phyloP scores from a whole-genome alignment of 2,888 invertebrate species.

The Germaria angustata region DNA sequence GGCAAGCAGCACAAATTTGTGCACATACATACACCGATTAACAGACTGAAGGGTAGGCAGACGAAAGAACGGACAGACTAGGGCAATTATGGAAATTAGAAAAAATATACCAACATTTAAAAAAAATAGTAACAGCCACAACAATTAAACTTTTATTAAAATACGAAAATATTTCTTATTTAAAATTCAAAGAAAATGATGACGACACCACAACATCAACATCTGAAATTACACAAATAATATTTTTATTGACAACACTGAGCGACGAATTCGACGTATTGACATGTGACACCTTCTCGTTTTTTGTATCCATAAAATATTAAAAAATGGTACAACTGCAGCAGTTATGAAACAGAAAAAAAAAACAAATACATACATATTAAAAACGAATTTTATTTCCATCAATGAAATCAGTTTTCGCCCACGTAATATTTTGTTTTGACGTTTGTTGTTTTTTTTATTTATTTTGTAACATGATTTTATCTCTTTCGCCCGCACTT shows the following conservation, averaged over 20 bases:
- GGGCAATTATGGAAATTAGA: constrained; percentile 48
- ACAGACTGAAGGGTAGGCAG: neutral
- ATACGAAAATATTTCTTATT: constrained; percentile 16
- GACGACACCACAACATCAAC: neutral
- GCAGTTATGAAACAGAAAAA: neutral
- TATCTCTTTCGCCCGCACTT: neutral
- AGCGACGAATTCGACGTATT: constrained; percentile 32
- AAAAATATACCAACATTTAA: neutral
- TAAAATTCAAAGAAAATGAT: neutral
- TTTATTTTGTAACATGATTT: neutral
- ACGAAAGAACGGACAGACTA: neutral
- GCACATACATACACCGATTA: neutral
- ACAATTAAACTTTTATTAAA: constrained; percentile 23
- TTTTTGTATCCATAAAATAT: constrained; percentile 43
- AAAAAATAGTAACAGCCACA: neutral
- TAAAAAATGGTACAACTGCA: neutral
- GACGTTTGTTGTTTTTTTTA: neutral
- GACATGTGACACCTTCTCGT: constrained; percentile 48
- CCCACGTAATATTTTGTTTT: constrained; percentile 22
- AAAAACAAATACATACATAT: neutral
- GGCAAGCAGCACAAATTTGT: constrained; percentile 13
- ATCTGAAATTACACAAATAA: neutral
- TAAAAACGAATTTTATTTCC: constrained; percentile 1
- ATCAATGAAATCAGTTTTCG: constrained; percentile 37
- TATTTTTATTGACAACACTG: constrained; percentile 19